Evolutionary conservation across 2,797 vertebrate genomes (phyloP), one percentile per base, ranked within the genome.

Genomic region (Intellagama lesueurii): DNA sequence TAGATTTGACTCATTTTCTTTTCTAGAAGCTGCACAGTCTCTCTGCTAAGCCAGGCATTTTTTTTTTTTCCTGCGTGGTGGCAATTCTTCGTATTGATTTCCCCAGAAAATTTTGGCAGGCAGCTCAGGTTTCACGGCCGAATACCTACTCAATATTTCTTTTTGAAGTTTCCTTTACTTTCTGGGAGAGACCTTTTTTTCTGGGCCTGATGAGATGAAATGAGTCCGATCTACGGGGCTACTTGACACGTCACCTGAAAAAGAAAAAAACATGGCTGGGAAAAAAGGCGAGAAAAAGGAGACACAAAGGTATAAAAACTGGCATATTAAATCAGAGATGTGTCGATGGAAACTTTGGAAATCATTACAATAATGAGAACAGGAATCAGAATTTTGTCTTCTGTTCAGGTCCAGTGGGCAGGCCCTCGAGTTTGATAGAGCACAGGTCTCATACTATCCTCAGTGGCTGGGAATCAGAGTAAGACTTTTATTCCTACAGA

Each of bases 61-160:
- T 35, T 94, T 84, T 85, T 75, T 47, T 88, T 1, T 30, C 85
- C 56, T 77, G 0, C 40, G 40, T 3, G 40, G 40, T 7, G 75
- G 35, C 9, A 2, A 1, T 14, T 91, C 88, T 87, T 85, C 79
- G 35, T 47, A 80, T 91, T 91, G 88, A 52, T 68, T 56, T 93
- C 93, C 88, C 90, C 81, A 22, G 72, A 81, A 92, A 73, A 52
- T 1, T 82, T 85, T 72, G 81, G 79, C 87, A 88, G 70, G 56
- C 52, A 79, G 60, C 35, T 92, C 16, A 26, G 40, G n/a, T 85
- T 89, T 90, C 49, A 83, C 28, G 81, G 22, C 0, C 64, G 81
- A 92, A 75, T 47, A 87, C 35, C 78, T 87, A 30, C 81, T 91
- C 91, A 83, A 85, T 89, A 26, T 24, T 7, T 82, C 85, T 87